These are phyloP conservation scores for Mus caroli DNA, from an alignment of 2,797 vertebrate species.

Conservation along the genomic window DNA sequence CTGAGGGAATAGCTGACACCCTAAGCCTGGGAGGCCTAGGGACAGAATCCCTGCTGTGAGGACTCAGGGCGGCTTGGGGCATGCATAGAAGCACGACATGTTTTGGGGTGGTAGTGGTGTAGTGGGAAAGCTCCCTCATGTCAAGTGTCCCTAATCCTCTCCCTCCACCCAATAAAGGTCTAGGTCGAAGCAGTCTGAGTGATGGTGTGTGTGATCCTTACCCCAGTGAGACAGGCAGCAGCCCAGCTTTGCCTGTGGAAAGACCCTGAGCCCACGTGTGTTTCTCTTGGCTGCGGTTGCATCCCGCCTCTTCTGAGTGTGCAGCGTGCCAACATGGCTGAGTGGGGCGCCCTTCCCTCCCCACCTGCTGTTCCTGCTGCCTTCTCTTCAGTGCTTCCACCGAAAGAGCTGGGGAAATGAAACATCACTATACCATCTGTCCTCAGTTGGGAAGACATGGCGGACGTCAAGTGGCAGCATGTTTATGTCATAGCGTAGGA, in stretches of 20 bases:
- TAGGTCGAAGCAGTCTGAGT: not conserved
- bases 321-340: not conserved
- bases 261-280: not conserved
- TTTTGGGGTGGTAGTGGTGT: no score
- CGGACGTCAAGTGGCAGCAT: not conserved
- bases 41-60: not conserved
- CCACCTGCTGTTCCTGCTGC: fast-evolving
- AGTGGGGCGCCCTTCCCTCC: not conserved
- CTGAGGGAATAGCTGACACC: not conserved
- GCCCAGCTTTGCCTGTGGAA: not conserved
- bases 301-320: not conserved
- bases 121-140: not conserved
- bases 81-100: not conserved
- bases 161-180: no score
- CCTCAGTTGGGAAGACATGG: not conserved
- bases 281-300: not conserved
- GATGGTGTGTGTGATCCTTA: not conserved
- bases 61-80: not conserved
- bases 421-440: not conserved
- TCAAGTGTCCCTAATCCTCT: not conserved
- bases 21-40: not conserved
- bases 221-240: not conserved
- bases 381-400: not conserved
- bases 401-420: not conserved
- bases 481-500: not conserved